Percentiles rank a stretch among this genome's conserved stretches.
These are phyloP conservation scores for Uropsilus gracilis DNA, from an alignment of 2,113 vertebrate species.

Conservation along the genomic window DNA sequence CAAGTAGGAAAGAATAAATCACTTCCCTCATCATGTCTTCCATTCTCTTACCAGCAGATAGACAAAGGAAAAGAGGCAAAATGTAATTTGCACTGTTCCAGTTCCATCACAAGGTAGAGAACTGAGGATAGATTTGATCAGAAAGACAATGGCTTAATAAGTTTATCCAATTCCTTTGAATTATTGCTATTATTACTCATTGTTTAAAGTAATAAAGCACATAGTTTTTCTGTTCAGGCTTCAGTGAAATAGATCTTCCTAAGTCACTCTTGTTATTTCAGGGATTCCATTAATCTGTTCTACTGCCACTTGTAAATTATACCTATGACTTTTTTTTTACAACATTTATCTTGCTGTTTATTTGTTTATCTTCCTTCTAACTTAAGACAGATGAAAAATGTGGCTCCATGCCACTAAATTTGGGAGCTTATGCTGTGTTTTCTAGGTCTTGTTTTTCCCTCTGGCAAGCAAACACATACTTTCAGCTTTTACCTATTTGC, in stretches of 20 bases:
- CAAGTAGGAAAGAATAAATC: not conserved
- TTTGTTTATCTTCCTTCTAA: conserved; percentile 8
- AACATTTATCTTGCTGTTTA: not conserved
- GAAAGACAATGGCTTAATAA: not conserved
- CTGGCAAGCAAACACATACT: not conserved
- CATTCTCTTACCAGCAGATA: not conserved
- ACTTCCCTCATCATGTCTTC: not conserved
- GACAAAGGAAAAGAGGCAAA: not conserved
- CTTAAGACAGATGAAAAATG: conserved; percentile 30
- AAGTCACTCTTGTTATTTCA: not conserved
- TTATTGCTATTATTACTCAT: not conserved
- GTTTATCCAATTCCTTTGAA: not conserved
- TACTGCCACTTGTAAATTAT: not conserved
- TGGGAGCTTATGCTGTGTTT: not conserved
- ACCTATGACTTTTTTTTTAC: not conserved
- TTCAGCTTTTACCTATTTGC: not conserved
- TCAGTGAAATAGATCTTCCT: not conserved
- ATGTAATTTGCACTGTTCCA: not conserved
- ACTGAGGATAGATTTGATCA: not conserved
- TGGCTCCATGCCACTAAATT: not conserved
- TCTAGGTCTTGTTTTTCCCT: not conserved
- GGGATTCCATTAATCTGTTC: not conserved
- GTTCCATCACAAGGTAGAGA: not conserved
- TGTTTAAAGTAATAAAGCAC: not conserved
- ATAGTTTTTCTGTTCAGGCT: not conserved